Evolutionary conservation across 2,888 invertebrate species (phyloP), one percentile per base, ranked within the genome.

Genomic region (Digitonthophagus gazella): DNA sequence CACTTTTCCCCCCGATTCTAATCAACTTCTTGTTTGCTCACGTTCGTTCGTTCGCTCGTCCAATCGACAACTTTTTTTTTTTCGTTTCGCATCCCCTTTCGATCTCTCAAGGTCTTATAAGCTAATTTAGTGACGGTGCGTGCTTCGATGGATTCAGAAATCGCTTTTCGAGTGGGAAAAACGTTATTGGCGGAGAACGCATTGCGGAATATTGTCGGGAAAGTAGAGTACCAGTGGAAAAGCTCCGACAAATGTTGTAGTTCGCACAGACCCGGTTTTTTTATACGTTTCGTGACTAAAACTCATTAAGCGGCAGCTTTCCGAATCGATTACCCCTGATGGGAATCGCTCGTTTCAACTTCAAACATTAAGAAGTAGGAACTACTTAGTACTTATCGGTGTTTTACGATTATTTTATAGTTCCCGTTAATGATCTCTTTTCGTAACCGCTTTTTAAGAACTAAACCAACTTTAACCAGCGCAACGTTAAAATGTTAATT

Each of bases 1-100:
- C 18, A 11, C 18, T 19, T 20, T 61, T 61, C n/a, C n/a, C 20
- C 16, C 19, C n/a, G 18, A 20, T 19, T 19, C 61, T 61, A 61
- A 61, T 61, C 61, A 61, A 61, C 61, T 20, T 19, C 19, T 5
- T 61, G 20, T 61, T 61, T 61, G 61, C 61, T 61, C 61, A 61
- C 61, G 61, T 61, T 61, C 61, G 61, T 19, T 14, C 61, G 19
- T 20, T 61, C 57, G 14, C 14, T 57, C 57, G 4, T 1, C 57
- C 57, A 57, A 15, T 18, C 61, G 18, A 61, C 61, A n/a, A 20
- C 18, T 19, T 19, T 61, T 20, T 61, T 57, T 15, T 57, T 57
- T n/a, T n/a, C n/a, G n/a, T n/a, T n/a, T n/a, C n/a, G n/a, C 28
- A 44, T 44, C 28, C 28, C 28, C 28, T 44, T 22, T 44, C 28